Percentiles rank a stretch among this genome's conserved stretches.
Evolutionary conservation across 2,113 vertebrate genomes (phyloP).

Genomic region (Cololabis saira): DNA sequence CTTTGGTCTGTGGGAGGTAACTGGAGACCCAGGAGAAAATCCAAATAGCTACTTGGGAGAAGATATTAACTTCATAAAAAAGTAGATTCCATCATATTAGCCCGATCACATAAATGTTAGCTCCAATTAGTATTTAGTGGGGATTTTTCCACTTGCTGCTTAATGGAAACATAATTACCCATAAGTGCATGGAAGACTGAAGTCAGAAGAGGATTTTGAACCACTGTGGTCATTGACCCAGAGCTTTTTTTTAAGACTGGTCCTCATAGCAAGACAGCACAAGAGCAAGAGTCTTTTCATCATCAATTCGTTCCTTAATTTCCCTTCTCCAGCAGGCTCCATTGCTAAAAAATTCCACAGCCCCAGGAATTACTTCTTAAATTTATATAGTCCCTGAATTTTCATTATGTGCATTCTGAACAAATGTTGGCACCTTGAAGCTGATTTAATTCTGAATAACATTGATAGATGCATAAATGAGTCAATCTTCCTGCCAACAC

Average conservation of each 20-base stretch:
- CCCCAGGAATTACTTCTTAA: background rate
- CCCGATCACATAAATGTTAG: background rate
- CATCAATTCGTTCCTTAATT: background rate
- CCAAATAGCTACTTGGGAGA: background rate
- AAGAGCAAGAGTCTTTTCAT: background rate
- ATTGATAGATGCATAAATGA: background rate
- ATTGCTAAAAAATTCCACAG: background rate
- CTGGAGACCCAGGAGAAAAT: background rate
- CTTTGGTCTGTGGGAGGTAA: background rate
- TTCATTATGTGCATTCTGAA: too few relatives aligned
- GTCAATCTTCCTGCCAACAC: background rate
- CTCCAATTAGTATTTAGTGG: conserved; percentile 11
- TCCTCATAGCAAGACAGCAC: conserved; percentile 6
- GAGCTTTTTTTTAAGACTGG: background rate
- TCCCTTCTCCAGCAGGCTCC: background rate
- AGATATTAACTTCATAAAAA: too few relatives aligned
- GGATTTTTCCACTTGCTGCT: background rate
- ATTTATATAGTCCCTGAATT: too few relatives aligned
- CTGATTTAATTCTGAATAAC: background rate
- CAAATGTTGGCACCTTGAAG: background rate
- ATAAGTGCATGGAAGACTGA: background rate
- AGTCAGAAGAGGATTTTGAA: background rate
- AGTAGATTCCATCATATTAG: too few relatives aligned
- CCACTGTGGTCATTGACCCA: conserved; percentile 1
- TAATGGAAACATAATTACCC: background rate